Evolutionary conservation across 2,113 vertebrate genomes (phyloP).

Genomic region (Colinus virginianus): DNA sequence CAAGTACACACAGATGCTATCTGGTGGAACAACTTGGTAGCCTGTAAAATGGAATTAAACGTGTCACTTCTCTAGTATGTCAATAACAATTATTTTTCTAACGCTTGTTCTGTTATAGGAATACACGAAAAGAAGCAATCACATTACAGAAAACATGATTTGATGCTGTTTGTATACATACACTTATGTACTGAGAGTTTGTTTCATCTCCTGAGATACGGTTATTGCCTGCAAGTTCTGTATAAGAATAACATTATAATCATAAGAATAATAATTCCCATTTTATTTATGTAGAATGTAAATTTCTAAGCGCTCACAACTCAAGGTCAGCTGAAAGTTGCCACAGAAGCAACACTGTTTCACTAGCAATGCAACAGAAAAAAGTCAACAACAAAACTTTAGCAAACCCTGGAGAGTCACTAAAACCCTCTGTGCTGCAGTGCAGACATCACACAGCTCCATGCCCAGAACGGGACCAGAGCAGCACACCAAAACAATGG

Average conservation of each 20-base stretch:
- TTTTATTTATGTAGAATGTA: conserved; percentile 21
- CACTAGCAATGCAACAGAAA: neutral
- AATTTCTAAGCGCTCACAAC: neutral
- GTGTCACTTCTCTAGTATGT: neutral
- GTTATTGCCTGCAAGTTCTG: no score
- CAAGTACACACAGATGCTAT: conserved; percentile 39
- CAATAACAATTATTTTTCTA: conserved; percentile 55
- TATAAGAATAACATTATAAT: conserved; percentile 5
- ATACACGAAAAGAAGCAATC: conserved; percentile 49
- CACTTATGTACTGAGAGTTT: neutral
- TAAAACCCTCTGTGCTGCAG: neutral
- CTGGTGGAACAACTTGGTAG: neutral
- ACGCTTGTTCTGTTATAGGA: conserved; percentile 18
- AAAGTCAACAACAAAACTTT: neutral
- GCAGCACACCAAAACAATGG: neutral
- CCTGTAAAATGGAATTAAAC: neutral
- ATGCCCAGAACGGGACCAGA: neutral
- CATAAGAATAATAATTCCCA: neutral
- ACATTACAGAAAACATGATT: conserved; percentile 24
- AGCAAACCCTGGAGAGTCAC: neutral
- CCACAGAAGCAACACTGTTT: neutral
- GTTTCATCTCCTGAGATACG: conserved; percentile 27
- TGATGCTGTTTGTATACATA: conserved; percentile 26
- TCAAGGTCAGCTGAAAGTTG: conserved; percentile 58
- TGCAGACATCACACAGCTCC: neutral